Percentiles rank a stretch among this genome's conserved stretches.
These are phyloP conservation scores for Babylonia areolata DNA, from an alignment of 1,140 invertebrate genomes.

Conservation along the genomic window DNA sequence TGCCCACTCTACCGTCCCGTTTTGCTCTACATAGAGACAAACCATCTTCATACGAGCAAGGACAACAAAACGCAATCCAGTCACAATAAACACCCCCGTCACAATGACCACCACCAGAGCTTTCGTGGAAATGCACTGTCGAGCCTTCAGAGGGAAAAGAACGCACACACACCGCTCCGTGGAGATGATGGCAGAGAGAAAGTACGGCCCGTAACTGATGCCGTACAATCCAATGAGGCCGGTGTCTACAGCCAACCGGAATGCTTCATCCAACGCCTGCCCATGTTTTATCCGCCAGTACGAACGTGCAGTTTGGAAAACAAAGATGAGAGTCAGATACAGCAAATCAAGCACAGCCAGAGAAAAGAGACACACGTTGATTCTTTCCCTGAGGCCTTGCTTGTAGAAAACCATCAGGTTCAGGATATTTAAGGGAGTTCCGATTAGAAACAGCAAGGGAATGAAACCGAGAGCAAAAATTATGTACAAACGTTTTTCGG, in stretches of 20 bases:
- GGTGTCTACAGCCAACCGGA: neutral
- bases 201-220: neutral
- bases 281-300: neutral
- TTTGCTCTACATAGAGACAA: neutral
- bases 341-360: neutral
- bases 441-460: neutral
- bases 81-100: neutral
- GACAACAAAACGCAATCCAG: neutral
- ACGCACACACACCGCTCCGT: slow-evolving; percentile 23
- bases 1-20: too few relatives aligned
- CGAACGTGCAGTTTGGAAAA: neutral
- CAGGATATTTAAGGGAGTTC: neutral
- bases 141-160: slow-evolving; percentile 10
- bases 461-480: neutral
- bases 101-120: neutral
- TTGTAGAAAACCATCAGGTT: slow-evolving; percentile 6
- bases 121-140: neutral
- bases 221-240: slow-evolving; percentile 5
- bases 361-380: slow-evolving; percentile 26
- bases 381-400: slow-evolving; percentile 15
- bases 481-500: neutral
- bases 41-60: neutral
- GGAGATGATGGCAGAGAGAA: slow-evolving; percentile 2
- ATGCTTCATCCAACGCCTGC: neutral
- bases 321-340: neutral